Conservation (phyloP, 2,888 invertebrate species). For the Itoplectis maculator region DNA sequence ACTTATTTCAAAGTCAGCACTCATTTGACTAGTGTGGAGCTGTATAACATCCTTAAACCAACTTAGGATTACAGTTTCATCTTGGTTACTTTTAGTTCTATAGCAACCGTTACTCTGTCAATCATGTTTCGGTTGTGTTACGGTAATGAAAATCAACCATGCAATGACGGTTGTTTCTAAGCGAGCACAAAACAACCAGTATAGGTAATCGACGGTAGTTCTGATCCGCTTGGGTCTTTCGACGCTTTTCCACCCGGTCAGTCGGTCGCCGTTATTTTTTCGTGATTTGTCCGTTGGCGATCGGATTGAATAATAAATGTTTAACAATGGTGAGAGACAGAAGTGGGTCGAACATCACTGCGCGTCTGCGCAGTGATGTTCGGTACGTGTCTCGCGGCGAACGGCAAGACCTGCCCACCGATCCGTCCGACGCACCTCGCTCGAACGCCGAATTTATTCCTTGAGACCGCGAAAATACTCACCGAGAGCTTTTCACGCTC, state of each 20-base stretch:
- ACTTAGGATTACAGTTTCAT: too few relatives aligned
- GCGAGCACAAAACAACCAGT: too few relatives aligned
- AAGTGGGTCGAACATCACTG: not conserved
- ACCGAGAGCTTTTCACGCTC: slow-evolving; percentile 23
- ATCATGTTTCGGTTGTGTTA: too few relatives aligned
- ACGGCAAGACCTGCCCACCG: not conserved
- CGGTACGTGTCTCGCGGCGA: not conserved
- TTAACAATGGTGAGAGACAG: not conserved
- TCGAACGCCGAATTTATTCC: not conserved
- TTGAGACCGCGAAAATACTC: slow-evolving; percentile 22
- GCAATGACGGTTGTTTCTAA: too few relatives aligned
- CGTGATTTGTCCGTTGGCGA: not conserved
- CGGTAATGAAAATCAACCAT: too few relatives aligned
- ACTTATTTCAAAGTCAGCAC: too few relatives aligned
- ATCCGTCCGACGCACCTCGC: not conserved
- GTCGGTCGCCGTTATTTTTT: not conserved
- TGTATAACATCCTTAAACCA: too few relatives aligned
- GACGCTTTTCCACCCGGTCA: not conserved
- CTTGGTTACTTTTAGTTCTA: too few relatives aligned
- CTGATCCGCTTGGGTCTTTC: slow-evolving; percentile 4
- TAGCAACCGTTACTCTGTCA: too few relatives aligned
- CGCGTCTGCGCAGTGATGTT: not conserved
- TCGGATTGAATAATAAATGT: not conserved
- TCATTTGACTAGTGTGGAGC: too few relatives aligned
- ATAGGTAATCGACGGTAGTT: too few relatives aligned